Evolutionary conservation across 2,888 invertebrate genomes (phyloP).

Genomic region (Athalia circularis): DNA sequence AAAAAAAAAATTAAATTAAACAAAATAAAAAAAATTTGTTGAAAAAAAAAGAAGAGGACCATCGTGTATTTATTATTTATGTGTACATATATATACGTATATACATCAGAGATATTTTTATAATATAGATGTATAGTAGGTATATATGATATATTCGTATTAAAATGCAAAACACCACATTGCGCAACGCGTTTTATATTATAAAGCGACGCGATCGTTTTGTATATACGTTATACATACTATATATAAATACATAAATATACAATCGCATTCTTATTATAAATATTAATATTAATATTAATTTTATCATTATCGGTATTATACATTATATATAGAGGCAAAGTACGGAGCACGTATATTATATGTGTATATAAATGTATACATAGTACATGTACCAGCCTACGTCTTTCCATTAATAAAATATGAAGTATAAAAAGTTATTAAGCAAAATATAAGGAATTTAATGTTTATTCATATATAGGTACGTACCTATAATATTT

Average conservation of each 20-base stretch:
- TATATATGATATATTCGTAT: slow-evolving; percentile 15
- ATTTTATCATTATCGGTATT: not conserved
- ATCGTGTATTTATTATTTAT: slow-evolving; percentile 37
- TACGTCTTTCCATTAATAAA: slow-evolving; percentile 63
- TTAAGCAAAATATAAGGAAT: slow-evolving; percentile 67
- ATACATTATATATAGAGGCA: not conserved
- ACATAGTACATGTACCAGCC: too few species aligned
- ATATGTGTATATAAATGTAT: not conserved
- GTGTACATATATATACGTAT: slow-evolving; percentile 45
- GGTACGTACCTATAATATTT: too few species aligned
- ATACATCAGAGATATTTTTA: slow-evolving; percentile 55
- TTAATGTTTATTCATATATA: slow-evolving; percentile 68
- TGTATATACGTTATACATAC: not conserved
- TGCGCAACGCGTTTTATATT: slow-evolving; percentile 6
- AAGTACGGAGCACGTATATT: not conserved
- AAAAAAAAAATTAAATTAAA: slow-evolving; percentile 30
- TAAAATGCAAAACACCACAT: slow-evolving; percentile 34
- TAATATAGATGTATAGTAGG: not conserved
- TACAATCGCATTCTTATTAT: slow-evolving; percentile 61
- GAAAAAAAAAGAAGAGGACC: not conserved
- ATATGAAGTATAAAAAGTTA: slow-evolving; percentile 69
- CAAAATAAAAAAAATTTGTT: slow-evolving; percentile 40
- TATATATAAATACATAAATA: slow-evolving; percentile 35
- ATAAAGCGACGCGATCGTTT: not conserved
- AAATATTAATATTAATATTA: slow-evolving; percentile 59